phyloP scores from a whole-genome alignment of 1,140 invertebrate genomes.

The Eriocheir sinensis region DNA sequence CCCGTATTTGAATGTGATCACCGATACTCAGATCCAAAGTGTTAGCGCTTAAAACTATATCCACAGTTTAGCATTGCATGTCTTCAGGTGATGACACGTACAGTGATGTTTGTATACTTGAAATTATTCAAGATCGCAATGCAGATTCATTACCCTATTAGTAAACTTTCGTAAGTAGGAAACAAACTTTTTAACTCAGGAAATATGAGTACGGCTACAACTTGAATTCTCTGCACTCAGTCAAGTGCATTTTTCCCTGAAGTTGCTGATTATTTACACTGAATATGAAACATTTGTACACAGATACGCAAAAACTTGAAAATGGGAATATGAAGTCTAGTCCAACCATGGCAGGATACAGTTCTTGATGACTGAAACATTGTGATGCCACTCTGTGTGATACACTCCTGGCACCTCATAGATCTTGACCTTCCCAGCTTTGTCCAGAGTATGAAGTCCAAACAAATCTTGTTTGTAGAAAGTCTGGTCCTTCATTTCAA shows the following conservation, averaged over 20 bases:
- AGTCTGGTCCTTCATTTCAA: constrained; percentile 87
- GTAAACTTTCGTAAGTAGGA: neutral
- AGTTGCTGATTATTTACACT: neutral
- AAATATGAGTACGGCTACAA: neutral
- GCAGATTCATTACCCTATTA: neutral
- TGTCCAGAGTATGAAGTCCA: constrained; percentile 89
- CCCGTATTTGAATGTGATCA: no score
- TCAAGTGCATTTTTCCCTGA: neutral
- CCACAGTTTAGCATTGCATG: neutral
- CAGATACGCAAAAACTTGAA: neutral
- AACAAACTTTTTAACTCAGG: neutral
- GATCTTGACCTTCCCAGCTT: constrained; percentile 85
- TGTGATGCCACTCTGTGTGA: constrained; percentile 92
- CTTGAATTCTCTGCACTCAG: neutral
- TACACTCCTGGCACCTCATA: constrained; percentile 88
- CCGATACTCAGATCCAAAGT: no score
- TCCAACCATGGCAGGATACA: constrained; percentile 91
- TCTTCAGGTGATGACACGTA: neutral
- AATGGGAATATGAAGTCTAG: constrained; percentile 82
- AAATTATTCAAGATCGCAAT: neutral
- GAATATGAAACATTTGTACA: neutral
- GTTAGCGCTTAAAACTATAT: no score
- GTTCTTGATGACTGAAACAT: constrained; percentile 88
- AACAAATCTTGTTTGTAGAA: constrained; percentile 90
- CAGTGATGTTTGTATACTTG: neutral